Evolutionary conservation across 2,888 invertebrate species (phyloP), one percentile per base, ranked within the genome.

Genomic region (Argynnis bischoffii): DNA sequence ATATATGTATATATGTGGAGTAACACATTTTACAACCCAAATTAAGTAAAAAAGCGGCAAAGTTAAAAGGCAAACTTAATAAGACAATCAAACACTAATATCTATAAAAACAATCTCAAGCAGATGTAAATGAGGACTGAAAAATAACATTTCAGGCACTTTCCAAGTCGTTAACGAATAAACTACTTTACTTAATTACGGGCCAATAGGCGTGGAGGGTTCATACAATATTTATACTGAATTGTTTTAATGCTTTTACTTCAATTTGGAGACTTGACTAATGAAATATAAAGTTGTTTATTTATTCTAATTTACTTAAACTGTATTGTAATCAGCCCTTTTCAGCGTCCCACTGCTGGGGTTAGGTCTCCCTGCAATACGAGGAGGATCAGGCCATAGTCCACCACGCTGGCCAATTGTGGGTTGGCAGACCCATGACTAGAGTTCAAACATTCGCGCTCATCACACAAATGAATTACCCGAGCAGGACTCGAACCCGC

Each of bases 181-280:
- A 55, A 66, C 59, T 66, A 48, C 59, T 46, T 60, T 60, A 15
- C 41, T 65, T 53, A 66, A 59, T 59, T 59, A 53, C 46, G 5
- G 15, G n/a, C 41, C 51, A 54, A 54, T 54, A 53, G 16, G 46
- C 59, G 57, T 26, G 53, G 41, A 59, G 57, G 31, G 59, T 57
- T 66, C 57, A 57, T 53, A 54, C 47, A 66, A 59, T 66, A 66
- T 66, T 66, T 66, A 59, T 26, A 41, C 26, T 18, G 48, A 60
- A 60, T 50, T n/a, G 59, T 54, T 18, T 26, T 47, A 66, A 56
- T 56, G 18, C 18, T 18, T 55, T 41, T 56, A 21, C 13, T 64
- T 8, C 41, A 51, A 50, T 61, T 31, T 35, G 31, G 21, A 8
- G 1, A 51, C 51, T 51, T 8, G 51, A 53, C 5, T 51, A 61